Conservation (phyloP, 2,797 vertebrate genomes). For the Chiloscyllium punctatum region DNA sequence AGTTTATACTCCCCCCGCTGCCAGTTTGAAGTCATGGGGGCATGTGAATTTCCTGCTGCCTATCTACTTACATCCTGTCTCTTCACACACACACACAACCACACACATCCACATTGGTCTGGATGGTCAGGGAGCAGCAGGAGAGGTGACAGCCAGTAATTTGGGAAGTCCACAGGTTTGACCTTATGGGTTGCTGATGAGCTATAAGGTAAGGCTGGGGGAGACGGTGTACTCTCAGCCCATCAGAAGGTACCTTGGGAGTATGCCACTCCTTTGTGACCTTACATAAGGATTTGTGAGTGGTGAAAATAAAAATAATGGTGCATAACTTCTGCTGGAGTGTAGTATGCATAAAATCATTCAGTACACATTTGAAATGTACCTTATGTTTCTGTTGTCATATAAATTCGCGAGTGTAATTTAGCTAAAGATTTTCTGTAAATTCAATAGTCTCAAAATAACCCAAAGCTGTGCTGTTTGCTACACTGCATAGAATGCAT, state of each 20-base stretch:
- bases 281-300: background rate
- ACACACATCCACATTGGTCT: no score
- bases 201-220: background rate
- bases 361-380: background rate
- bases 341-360: background rate
- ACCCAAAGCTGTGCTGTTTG: background rate
- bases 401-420: constrained; percentile 5
- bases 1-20: background rate
- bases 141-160: no score
- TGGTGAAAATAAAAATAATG: background rate
- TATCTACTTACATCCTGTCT: no score
- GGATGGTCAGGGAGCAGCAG: no score
- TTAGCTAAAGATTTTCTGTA: background rate
- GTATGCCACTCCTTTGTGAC: background rate
- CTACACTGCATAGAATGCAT: background rate
- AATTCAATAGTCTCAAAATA: constrained; percentile 5
- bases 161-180: no score
- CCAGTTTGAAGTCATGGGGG: no score
- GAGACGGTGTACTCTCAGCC: background rate
- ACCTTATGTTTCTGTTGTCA: background rate
- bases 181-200: background rate
- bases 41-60: no score
- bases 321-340: background rate
- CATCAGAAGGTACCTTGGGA: background rate
- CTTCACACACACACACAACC: no score